phyloP scores from a whole-genome alignment of 2,888 invertebrate genomes.

The Apotomis capreana region DNA sequence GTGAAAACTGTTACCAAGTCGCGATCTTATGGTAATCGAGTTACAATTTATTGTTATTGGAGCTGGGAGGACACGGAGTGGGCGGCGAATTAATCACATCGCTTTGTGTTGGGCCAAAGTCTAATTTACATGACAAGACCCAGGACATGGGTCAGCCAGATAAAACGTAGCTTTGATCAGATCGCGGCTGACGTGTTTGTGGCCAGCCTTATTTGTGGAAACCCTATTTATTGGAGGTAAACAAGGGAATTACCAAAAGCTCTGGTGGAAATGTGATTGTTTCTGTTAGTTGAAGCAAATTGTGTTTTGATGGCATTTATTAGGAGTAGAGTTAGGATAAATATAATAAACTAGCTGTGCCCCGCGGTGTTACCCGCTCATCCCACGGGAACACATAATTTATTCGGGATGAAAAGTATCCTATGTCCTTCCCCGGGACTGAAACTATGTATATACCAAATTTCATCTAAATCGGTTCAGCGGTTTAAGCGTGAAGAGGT shows the following conservation, averaged over 20 bases:
- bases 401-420: too few species aligned
- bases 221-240: slow-evolving; percentile 3
- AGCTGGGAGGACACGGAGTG: slow-evolving; percentile 40
- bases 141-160: slow-evolving; percentile 48
- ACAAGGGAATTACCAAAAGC: background rate
- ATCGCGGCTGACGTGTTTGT: slow-evolving; percentile 6
- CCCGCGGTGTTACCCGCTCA: too few species aligned
- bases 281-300: background rate
- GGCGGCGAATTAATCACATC: slow-evolving; percentile 42
- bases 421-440: too few species aligned
- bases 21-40: slow-evolving; percentile 46
- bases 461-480: too few species aligned
- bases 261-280: too few species aligned
- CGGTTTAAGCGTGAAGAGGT: too few species aligned
- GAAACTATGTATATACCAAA: too few species aligned
- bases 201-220: background rate
- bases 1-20: slow-evolving; percentile 36
- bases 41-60: slow-evolving; percentile 46
- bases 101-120: slow-evolving; percentile 47
- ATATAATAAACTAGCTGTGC: too few species aligned
- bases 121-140: slow-evolving; percentile 55
- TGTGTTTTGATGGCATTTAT: too few species aligned
- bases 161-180: slow-evolving; percentile 42
- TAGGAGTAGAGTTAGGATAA: too few species aligned
- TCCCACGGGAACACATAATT: too few species aligned